Conservation (phyloP, 2,113 vertebrate genomes). For the Bucco capensis region DNA sequence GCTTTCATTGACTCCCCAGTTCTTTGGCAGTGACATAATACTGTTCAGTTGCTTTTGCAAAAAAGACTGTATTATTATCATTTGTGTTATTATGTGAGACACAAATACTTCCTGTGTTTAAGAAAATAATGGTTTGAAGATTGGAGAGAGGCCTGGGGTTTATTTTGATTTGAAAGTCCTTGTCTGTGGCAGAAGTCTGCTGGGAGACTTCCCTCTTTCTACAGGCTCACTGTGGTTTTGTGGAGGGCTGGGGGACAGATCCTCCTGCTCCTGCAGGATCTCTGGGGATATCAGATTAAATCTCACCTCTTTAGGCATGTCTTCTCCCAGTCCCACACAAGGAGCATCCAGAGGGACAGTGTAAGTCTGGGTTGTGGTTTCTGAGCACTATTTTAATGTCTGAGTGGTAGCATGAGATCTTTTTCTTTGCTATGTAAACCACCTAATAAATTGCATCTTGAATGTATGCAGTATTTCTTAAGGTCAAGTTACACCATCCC, state of each 20-base stretch:
- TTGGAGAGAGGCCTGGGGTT: neutral
- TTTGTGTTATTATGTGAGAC: slow-evolving; percentile 5
- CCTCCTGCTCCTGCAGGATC: neutral
- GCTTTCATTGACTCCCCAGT: slow-evolving; percentile 45
- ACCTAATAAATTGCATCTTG: slow-evolving; percentile 33
- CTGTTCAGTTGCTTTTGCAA: slow-evolving; percentile 17
- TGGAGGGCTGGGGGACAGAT: neutral
- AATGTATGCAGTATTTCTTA: slow-evolving; percentile 34
- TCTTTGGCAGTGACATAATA: slow-evolving; percentile 35
- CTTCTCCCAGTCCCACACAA: neutral
- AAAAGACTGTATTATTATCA: slow-evolving; percentile 40
- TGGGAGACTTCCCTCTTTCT: neutral
- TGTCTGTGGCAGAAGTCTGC: neutral
- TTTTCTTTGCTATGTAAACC: neutral
- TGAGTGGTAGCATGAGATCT: neutral
- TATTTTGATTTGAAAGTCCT: neutral
- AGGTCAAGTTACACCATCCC: slow-evolving; percentile 20
- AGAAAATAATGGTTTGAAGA: slow-evolving; percentile 38
- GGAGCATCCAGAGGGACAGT: neutral
- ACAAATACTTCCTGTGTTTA: slow-evolving; percentile 46
- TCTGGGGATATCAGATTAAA: neutral
- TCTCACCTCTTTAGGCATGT: neutral
- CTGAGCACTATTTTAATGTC: neutral
- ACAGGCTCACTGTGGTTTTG: rapidly evolving
- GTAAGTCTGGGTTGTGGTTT: neutral